phyloP scores from a whole-genome alignment of 1,140 invertebrate species.

The Nylanderia fulva region DNA sequence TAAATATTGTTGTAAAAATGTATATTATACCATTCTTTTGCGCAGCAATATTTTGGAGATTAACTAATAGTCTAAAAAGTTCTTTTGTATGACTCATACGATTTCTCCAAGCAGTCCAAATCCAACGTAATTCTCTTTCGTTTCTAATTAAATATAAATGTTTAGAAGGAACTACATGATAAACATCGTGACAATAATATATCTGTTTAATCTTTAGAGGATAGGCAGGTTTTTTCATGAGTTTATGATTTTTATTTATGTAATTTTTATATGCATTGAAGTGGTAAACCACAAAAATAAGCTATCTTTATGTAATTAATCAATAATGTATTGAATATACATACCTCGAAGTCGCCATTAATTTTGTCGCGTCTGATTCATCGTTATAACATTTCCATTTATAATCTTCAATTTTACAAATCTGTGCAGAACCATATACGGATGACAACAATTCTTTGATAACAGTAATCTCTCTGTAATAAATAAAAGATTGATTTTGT shows the following conservation, averaged over 20 bases:
- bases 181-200: neutral
- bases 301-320: too few relatives aligned
- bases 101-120: slow-evolving; percentile 82
- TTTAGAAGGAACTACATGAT: neutral
- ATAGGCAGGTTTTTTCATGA: too few relatives aligned
- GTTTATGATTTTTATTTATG: too few relatives aligned
- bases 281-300: too few relatives aligned
- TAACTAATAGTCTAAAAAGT: slow-evolving; percentile 76
- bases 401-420: slow-evolving; percentile 21
- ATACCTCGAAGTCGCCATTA: slow-evolving; percentile 40
- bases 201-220: neutral
- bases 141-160: slow-evolving; percentile 65
- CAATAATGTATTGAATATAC: neutral
- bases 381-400: neutral
- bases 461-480: neutral
- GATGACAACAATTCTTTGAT: neutral
- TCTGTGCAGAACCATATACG: neutral
- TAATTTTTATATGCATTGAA: too few relatives aligned
- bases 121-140: slow-evolving; percentile 76
- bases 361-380: neutral
- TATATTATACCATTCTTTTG: slow-evolving; percentile 21
- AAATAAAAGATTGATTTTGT: neutral
- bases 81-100: slow-evolving; percentile 83
- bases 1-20: too few relatives aligned
- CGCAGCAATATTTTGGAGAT: slow-evolving; percentile 37